A percentile compares a stretch with the other conserved stretches of the same genome.
phyloP scores from a whole-genome alignment of 2,797 vertebrate species.

The Toxotes lorentzi region DNA sequence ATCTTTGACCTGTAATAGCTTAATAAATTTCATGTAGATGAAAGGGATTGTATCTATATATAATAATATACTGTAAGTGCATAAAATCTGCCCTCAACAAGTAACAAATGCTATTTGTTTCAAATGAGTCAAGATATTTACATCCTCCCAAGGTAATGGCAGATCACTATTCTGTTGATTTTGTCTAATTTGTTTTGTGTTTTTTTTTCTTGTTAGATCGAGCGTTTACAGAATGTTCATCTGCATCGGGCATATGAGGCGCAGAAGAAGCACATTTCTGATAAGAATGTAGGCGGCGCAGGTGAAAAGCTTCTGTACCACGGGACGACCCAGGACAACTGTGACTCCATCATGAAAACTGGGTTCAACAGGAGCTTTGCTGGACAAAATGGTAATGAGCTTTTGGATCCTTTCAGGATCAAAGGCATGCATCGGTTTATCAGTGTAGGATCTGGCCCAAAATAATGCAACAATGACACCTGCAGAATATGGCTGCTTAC shows the following conservation, averaged over 20 bases:
- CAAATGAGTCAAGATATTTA: background rate
- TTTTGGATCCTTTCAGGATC: background rate
- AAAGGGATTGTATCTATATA: background rate
- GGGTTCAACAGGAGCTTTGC: conserved; percentile 79
- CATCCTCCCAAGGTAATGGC: background rate
- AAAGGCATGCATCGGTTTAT: background rate
- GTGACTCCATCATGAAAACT: conserved; percentile 65
- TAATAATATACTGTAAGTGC: background rate
- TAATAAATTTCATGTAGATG: no score
- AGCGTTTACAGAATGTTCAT: conserved; percentile 78
- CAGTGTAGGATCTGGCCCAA: background rate
- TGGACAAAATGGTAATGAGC: conserved; percentile 78
- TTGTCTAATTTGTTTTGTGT: background rate
- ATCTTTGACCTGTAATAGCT: no score
- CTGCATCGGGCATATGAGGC: conserved; percentile 71
- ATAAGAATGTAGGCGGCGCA: conserved; percentile 60
- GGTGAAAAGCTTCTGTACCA: conserved; percentile 77
- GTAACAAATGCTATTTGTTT: background rate
- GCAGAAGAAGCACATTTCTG: conserved; percentile 61
- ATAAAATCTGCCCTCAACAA: background rate
- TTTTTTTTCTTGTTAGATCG: conserved; percentile 62
- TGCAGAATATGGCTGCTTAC: background rate
- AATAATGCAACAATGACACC: background rate
- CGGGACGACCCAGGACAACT: conserved; percentile 69
- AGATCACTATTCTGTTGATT: background rate